Evolutionary conservation across 2,113 vertebrate genomes (phyloP).

Genomic region (Camelus dromedarius): DNA sequence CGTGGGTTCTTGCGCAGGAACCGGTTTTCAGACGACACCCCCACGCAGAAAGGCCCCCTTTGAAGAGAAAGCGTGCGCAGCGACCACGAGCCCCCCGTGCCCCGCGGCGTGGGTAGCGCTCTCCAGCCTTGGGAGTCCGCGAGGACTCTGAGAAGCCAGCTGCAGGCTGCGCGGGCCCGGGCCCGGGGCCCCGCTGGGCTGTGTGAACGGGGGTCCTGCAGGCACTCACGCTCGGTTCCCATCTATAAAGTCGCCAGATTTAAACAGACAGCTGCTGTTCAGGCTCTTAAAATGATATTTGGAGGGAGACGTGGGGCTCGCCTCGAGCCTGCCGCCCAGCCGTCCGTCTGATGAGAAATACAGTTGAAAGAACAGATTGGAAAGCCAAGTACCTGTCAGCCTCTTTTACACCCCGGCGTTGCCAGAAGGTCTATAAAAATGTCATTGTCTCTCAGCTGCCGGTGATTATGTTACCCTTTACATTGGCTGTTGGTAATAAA

Average conservation of each 20-base stretch:
- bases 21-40: neutral
- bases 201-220: neutral
- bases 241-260: neutral
- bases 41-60: neutral
- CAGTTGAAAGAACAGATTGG: constrained; percentile 61
- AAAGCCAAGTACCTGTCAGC: constrained; percentile 85
- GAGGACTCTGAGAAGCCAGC: neutral
- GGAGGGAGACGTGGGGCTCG: neutral
- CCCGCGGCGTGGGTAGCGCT: neutral
- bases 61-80: neutral
- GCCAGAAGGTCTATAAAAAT: constrained; percentile 89
- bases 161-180: neutral
- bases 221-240: neutral
- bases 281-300: neutral
- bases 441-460: constrained; percentile 89
- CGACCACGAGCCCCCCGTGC: accelerated
- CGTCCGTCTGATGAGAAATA: constrained; percentile 69
- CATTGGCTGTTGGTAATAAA: constrained; percentile 80
- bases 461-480: constrained; percentile 86
- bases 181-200: accelerated
- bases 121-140: neutral
- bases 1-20: neutral
- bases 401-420: constrained; percentile 78
- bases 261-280: constrained; percentile 65
- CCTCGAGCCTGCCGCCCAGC: neutral